These are phyloP conservation scores for Poicephalus meyeri DNA, from an alignment of 2,113 vertebrate species.

Conservation along the genomic window DNA sequence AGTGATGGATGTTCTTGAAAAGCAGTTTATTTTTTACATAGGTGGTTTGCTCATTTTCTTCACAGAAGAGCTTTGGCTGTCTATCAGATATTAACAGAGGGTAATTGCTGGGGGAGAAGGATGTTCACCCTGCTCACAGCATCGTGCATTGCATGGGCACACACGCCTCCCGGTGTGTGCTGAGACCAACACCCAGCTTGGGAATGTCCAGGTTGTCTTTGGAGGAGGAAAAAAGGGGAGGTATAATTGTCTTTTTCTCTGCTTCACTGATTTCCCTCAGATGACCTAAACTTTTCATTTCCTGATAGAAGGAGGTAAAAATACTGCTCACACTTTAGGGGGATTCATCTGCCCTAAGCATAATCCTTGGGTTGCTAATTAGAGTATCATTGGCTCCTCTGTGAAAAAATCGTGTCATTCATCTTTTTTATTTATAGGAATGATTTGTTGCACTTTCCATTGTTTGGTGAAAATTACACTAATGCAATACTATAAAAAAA, in stretches of 20 bases:
- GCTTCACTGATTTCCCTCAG: conserved; percentile 7
- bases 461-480: background rate
- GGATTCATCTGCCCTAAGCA: conserved; percentile 2
- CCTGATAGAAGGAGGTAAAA: background rate
- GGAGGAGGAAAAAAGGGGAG: conserved; percentile 12
- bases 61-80: conserved; percentile 65
- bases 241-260: background rate
- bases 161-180: background rate
- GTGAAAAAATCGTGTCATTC: background rate
- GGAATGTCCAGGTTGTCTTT: background rate
- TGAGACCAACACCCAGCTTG: conserved; percentile 34
- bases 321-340: background rate
- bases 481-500: background rate
- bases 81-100: conserved; percentile 72
- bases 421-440: background rate
- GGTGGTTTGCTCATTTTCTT: conserved; percentile 42
- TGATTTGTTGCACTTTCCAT: background rate
- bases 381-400: background rate
- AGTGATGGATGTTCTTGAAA: conserved; percentile 76
- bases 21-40: conserved; percentile 72
- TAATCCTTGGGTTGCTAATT: conserved; percentile 43
- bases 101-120: conserved; percentile 36
- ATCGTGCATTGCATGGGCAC: background rate
- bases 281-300: conserved; percentile 43
- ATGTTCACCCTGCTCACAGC: fast-evolving